Conservation (phyloP, 2,113 vertebrate genomes). For the Anoplopoma fimbria region DNA sequence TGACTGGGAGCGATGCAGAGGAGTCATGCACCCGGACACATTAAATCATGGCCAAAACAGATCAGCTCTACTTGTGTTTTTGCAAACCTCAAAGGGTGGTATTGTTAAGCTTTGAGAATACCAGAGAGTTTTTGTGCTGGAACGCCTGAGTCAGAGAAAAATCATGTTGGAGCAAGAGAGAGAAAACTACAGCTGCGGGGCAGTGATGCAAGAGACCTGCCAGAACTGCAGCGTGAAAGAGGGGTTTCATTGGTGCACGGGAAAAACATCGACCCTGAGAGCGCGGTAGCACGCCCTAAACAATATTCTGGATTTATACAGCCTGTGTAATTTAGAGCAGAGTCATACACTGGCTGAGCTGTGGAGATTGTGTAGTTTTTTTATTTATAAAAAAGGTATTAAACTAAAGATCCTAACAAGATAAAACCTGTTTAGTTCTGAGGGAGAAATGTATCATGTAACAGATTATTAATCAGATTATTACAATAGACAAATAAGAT, state of each 20-base stretch:
- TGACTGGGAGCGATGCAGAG: conserved; percentile 30
- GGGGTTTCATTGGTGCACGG: conserved; percentile 40
- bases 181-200: conserved; percentile 23
- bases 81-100: conserved; percentile 11
- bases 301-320: conserved; percentile 2
- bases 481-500: not conserved
- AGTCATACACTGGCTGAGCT: not conserved
- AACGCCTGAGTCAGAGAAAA: conserved; percentile 14
- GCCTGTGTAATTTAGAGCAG: not conserved
- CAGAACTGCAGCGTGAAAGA: conserved; percentile 17
- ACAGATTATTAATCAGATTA: not conserved
- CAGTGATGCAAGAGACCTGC: conserved; percentile 43
- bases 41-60: conserved; percentile 42
- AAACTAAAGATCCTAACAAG: not conserved
- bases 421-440: not conserved
- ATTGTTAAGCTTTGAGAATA: conserved; percentile 4
- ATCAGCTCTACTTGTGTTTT: not conserved
- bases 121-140: not conserved
- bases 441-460: not conserved
- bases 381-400: not conserved
- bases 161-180: conserved; percentile 51
- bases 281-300: conserved; percentile 41
- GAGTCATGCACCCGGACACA: conserved; percentile 35
- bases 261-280: conserved; percentile 9
- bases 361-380: not conserved